Conservation (phyloP, 1,140 invertebrate species). For the Neelides sp. region DNA sequence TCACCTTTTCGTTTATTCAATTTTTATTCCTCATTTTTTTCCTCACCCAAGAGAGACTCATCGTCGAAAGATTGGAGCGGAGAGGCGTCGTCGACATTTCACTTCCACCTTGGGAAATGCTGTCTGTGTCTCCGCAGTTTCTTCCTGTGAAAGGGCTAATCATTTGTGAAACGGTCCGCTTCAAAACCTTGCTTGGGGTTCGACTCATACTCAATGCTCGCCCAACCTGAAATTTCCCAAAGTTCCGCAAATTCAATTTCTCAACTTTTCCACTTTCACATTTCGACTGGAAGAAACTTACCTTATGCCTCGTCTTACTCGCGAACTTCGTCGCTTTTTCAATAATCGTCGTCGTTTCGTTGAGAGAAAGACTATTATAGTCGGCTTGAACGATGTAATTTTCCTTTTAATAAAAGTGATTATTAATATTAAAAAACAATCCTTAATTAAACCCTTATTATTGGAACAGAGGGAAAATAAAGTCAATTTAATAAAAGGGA, state of each 20-base stretch:
- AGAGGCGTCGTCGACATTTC: constrained; percentile 11
- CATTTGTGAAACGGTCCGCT: constrained; percentile 84
- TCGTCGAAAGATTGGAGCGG: constrained; percentile 14
- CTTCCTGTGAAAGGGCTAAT: constrained; percentile 60
- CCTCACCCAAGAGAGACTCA: constrained; percentile 26
- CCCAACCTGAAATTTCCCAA: constrained; percentile 45
- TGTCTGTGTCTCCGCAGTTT: constrained; percentile 17
- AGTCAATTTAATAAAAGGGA: no score
- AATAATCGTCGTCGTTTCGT: not conserved
- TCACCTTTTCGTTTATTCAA: no score
- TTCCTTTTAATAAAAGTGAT: constrained; percentile 1
- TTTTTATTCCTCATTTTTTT: no score
- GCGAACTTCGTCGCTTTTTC: constrained; percentile 49
- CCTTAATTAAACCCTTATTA: no score
- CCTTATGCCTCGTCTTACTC: constrained; percentile 64
- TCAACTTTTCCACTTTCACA: not conserved
- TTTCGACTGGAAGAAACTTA: constrained; percentile 4
- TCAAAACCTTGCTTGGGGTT: constrained; percentile 81
- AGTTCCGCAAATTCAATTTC: not conserved
- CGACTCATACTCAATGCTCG: constrained; percentile 88
- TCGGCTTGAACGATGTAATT: not conserved
- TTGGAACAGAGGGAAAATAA: no score
- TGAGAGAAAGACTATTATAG: not conserved
- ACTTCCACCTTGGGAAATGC: constrained; percentile 17
- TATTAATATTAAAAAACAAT: no score